A percentile compares a stretch with the other conserved stretches of the same genome.
phyloP scores from a whole-genome alignment of 1,140 invertebrate species.

The Euura lappo region DNA sequence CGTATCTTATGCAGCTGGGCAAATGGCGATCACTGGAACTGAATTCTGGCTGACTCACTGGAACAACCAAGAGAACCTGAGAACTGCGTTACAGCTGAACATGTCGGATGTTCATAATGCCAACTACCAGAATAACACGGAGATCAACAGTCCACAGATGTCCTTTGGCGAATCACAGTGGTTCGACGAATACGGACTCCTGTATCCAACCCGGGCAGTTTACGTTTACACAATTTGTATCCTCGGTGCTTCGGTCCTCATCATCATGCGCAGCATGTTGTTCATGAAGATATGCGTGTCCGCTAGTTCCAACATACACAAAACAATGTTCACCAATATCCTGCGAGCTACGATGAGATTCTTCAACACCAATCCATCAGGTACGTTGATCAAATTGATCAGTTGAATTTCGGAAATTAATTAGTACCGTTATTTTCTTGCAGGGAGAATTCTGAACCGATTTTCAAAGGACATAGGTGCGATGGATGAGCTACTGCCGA shows the following conservation, averaged over 20 bases:
- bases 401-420: no score
- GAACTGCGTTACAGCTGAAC: slow-evolving; percentile 27
- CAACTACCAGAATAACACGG: not conserved
- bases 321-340: slow-evolving; percentile 83
- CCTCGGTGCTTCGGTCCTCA: slow-evolving; percentile 57
- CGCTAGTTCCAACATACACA: slow-evolving; percentile 79
- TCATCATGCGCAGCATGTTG: slow-evolving; percentile 67
- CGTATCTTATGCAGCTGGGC: slow-evolving; percentile 69
- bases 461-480: slow-evolving; percentile 69
- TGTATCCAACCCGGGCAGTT: slow-evolving; percentile 47
- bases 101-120: not conserved
- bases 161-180: not conserved
- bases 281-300: slow-evolving; percentile 83
- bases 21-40: slow-evolving; percentile 70
- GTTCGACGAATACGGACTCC: slow-evolving; percentile 39
- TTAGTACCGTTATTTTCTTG: slow-evolving; percentile 33
- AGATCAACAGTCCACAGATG: no score
- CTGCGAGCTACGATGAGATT: slow-evolving; percentile 85
- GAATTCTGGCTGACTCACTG: slow-evolving; percentile 86
- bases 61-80: slow-evolving; percentile 62
- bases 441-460: slow-evolving; percentile 64
- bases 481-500: slow-evolving; percentile 69
- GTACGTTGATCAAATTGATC: slow-evolving; percentile 44
- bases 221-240: slow-evolving; percentile 64
- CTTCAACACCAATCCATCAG: slow-evolving; percentile 83